A percentile compares a stretch with the other conserved stretches of the same genome.
Evolutionary conservation across 2,888 invertebrate genomes (phyloP).

Genomic region (Xanthostigma xanthostigma): DNA sequence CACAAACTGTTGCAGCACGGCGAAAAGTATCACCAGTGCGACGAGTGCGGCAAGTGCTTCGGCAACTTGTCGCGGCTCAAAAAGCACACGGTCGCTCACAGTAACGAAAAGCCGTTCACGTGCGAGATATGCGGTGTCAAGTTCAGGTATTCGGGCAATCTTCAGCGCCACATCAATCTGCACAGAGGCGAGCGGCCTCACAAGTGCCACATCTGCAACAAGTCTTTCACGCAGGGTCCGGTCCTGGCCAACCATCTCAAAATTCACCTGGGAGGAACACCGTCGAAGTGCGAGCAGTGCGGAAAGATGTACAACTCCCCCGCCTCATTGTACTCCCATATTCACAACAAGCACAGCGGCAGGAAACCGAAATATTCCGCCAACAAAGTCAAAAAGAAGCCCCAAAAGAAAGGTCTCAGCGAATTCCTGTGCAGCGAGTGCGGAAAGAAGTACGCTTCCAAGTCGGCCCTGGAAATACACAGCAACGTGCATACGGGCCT

Average conservation of each 20-base stretch:
- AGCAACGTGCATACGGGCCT: neutral
- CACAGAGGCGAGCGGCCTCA: neutral
- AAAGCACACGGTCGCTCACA: neutral
- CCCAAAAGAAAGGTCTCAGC: neutral
- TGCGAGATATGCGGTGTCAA: neutral
- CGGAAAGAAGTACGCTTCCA: neutral
- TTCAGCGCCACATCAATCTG: neutral
- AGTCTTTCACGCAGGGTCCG: neutral
- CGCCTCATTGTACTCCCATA: neutral
- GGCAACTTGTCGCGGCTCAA: neutral
- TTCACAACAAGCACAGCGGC: neutral
- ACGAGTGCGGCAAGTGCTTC: too few relatives aligned
- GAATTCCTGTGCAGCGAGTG: neutral
- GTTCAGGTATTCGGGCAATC: neutral
- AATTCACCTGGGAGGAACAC: neutral
- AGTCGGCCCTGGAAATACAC: neutral
- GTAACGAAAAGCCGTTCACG: neutral
- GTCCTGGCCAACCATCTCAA: neutral
- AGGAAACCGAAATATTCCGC: neutral
- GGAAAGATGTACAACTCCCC: neutral
- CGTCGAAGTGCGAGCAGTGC: too few relatives aligned
- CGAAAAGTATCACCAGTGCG: too few relatives aligned
- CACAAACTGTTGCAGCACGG: too few relatives aligned
- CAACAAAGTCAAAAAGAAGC: neutral
- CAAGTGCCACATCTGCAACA: neutral